Conservation (phyloP, 2,888 invertebrate genomes). For the Pseudanteris insignis region DNA sequence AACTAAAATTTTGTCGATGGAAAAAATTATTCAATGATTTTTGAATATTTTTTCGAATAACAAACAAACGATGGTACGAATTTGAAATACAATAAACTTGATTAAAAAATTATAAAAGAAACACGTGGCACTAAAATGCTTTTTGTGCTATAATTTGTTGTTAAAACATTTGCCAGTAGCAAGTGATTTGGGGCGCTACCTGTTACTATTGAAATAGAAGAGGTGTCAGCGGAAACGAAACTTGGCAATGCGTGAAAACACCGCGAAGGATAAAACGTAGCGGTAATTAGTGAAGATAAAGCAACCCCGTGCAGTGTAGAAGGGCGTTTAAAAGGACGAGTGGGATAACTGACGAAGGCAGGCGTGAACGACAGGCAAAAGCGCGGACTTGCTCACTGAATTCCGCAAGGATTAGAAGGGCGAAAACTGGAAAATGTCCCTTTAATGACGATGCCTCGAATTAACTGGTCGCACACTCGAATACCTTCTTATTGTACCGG, state of each 20-base stretch:
- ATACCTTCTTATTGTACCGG: slow-evolving; percentile 39
- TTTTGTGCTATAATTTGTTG: too few relatives aligned
- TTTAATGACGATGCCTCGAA: slow-evolving; percentile 64
- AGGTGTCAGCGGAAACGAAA: slow-evolving; percentile 44
- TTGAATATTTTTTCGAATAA: too few relatives aligned
- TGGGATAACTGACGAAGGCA: slow-evolving; percentile 59
- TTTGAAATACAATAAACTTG: too few relatives aligned
- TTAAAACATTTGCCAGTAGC: too few relatives aligned
- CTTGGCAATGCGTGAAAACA: slow-evolving; percentile 55
- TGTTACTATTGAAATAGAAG: slow-evolving; percentile 29
- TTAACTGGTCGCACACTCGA: slow-evolving; percentile 53
- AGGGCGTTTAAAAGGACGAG: slow-evolving; percentile 51
- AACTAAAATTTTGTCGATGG: too few relatives aligned
- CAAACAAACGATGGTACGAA: too few relatives aligned
- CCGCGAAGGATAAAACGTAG: slow-evolving; percentile 57
- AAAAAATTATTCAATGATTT: too few relatives aligned
- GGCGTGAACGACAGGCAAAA: too few relatives aligned
- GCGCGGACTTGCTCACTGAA: slow-evolving; percentile 63
- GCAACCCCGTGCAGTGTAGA: slow-evolving; percentile 46
- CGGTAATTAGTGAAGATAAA: slow-evolving; percentile 64
- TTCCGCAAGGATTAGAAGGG: slow-evolving; percentile 63
- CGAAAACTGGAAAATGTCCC: slow-evolving; percentile 66
- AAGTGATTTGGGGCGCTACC: slow-evolving; percentile 32
- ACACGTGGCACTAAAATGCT: too few relatives aligned
- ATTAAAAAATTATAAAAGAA: too few relatives aligned